Evolutionary conservation across 2,797 vertebrate species (phyloP), one percentile per base, ranked within the genome.

Genomic region (Adelosebastes latens): DNA sequence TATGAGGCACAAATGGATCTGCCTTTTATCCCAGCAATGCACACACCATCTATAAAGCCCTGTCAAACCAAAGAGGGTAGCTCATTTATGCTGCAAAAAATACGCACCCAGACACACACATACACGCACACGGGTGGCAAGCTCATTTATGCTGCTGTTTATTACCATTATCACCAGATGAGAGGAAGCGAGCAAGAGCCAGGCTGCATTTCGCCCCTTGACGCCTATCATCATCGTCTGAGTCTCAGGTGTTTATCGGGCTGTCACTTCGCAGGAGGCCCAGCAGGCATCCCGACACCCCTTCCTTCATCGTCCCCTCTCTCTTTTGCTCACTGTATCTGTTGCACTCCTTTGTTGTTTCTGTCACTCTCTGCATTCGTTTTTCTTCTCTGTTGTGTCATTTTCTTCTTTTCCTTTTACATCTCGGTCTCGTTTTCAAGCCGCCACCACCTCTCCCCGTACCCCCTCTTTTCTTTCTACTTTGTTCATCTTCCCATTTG

Each of bases 211-310:
- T 83, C 68, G 46, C 82, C 88, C 75, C 72, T 84, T 84, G 84
- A 91, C 55, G 74, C 74, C 87, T 75, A 76, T 90, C 90, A 88
- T 88, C 84, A 79, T 88, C 58, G 61, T 70, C 83, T 81, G 89
- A 89, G 90, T 89, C 92, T 93, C 93, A 94, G 93, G 92, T 95
- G 93, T 93, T 94, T 91, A 89, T 89, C 74, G 55, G 83, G 74
- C 80, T 89, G 87, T 91, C 86, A 84, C 83, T 86, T 85, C 24
- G 24, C 82, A 75, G 91, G 88, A 89, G 78, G 79, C 85, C 82
- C 81, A 81, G 87, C 84, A 83, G 78, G 80, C 63, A 14, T 68
- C 59, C 61, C 5, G 34, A 72, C 53, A 68, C 79, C 29, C 55
- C 42, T 80, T 78, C 85, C 75, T 83, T 79, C 72, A 53, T 74